Evolutionary conservation across 2,797 vertebrate species (phyloP).

Genomic region (Kryptopterus vitreolus): DNA sequence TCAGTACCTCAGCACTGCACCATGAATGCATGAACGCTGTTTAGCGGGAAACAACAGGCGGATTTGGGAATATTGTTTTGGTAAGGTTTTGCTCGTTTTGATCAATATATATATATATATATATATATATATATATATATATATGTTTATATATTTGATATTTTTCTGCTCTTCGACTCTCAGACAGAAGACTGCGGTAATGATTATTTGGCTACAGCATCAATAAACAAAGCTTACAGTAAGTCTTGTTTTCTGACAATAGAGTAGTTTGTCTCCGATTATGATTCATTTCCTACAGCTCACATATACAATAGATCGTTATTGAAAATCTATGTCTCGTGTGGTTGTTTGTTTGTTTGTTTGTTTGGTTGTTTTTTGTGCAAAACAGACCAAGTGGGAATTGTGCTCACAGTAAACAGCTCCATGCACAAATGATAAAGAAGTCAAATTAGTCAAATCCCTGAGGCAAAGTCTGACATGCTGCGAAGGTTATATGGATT

Average conservation of each 20-base stretch:
- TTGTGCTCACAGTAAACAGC: slow-evolving; percentile 13
- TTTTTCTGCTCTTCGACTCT: slow-evolving; percentile 14
- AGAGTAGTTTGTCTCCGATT: not conserved
- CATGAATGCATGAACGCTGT: slow-evolving; percentile 22
- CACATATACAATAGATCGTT: slow-evolving; percentile 8
- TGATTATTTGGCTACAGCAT: slow-evolving; percentile 9
- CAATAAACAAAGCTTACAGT: not conserved
- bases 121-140: no score
- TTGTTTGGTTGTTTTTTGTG: no score
- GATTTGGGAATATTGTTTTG: not conserved
- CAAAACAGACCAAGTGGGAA: slow-evolving; percentile 20
- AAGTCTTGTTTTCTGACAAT: slow-evolving; percentile 9
- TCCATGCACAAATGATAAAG: slow-evolving; percentile 19
- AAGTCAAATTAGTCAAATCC: slow-evolving; percentile 29
- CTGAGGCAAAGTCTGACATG: slow-evolving; percentile 26
- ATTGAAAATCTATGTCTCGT: not conserved
- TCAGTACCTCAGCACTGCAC: slow-evolving; percentile 63
- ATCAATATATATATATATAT: no score
- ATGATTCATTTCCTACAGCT: slow-evolving; percentile 1
- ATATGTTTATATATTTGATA: no score
- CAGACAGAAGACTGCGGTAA: slow-evolving; percentile 1
- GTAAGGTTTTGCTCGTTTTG: no score
- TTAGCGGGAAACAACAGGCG: slow-evolving; percentile 24
- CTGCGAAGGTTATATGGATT: not conserved
- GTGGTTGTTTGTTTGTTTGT: no score